Percentiles rank a stretch among this genome's conserved stretches.
phyloP scores from a whole-genome alignment of 2,888 invertebrate species.

The Carterocephalus palaemon region DNA sequence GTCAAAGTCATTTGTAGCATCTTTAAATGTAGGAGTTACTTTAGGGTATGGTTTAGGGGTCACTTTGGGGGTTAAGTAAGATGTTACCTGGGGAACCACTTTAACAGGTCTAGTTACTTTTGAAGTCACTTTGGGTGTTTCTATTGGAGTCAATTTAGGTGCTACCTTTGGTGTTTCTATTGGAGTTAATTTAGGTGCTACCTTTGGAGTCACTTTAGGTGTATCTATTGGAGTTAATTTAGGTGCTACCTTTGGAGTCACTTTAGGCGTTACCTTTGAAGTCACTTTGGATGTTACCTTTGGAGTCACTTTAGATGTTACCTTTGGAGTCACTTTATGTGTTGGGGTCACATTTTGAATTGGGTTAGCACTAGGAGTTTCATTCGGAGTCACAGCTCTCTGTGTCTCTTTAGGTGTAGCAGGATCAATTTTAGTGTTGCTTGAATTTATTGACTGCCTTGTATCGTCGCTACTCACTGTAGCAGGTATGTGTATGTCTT shows the following conservation, averaged over 20 bases:
- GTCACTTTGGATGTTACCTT: not conserved
- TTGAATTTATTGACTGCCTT: not conserved
- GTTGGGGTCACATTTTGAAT: too few relatives aligned
- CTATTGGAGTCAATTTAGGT: not conserved
- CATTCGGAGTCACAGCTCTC: too few relatives aligned
- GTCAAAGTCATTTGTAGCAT: too few relatives aligned
- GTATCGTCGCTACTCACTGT: too few relatives aligned
- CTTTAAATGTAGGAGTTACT: too few relatives aligned
- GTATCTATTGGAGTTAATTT: not conserved
- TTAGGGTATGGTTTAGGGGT: slow-evolving; percentile 3
- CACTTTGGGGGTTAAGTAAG: not conserved
- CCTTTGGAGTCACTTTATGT: not conserved
- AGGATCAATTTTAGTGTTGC: not conserved
- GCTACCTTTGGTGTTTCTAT: not conserved
- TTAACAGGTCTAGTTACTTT: not conserved
- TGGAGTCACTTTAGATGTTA: not conserved
- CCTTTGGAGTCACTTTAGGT: not conserved
- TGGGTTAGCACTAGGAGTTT: too few relatives aligned
- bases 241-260: not conserved
- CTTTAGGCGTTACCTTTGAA: not conserved
- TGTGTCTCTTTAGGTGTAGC: too few relatives aligned
- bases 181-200: not conserved
- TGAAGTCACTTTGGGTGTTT: not conserved
- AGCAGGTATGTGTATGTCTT: too few relatives aligned
- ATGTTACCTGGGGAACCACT: not conserved